phyloP scores from a whole-genome alignment of 2,888 invertebrate genomes.

The Dicyrtomina minuta region DNA sequence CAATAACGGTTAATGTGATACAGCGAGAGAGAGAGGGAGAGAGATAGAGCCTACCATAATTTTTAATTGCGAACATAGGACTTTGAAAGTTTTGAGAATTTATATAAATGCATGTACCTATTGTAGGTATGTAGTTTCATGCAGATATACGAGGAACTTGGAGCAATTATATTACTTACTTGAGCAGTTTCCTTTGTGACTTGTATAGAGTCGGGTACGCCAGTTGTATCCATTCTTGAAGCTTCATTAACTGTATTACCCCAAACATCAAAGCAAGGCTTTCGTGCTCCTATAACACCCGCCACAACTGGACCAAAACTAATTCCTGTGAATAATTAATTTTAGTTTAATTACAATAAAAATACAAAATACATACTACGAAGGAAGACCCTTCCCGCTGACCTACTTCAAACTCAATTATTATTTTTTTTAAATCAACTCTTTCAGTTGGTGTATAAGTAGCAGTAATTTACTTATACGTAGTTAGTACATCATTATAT shows the following conservation, averaged over 20 bases:
- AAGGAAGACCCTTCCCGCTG: too few species aligned
- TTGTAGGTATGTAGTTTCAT: neutral
- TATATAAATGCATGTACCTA: neutral
- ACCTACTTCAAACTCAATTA: too few species aligned
- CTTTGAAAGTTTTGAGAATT: neutral
- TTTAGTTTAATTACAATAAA: slow-evolving; percentile 28
- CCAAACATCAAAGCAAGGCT: slow-evolving; percentile 97
- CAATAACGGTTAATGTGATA: too few species aligned
- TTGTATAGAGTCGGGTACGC: slow-evolving; percentile 83
- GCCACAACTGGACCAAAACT: slow-evolving; percentile 90
- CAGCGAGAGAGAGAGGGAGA: too few species aligned
- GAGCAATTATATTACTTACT: slow-evolving; percentile 43
- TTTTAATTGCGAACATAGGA: too few species aligned
- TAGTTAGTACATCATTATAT: too few species aligned
- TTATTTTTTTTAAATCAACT: too few species aligned
- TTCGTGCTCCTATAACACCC: slow-evolving; percentile 92
- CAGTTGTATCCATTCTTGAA: slow-evolving; percentile 94
- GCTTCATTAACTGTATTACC: slow-evolving; percentile 96
- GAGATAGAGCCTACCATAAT: too few species aligned
- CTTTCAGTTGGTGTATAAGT: too few species aligned
- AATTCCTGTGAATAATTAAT: slow-evolving; percentile 64
- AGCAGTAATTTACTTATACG: too few species aligned
- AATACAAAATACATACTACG: too few species aligned
- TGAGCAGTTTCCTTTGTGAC: slow-evolving; percentile 78
- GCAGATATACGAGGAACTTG: neutral